Percentiles rank a stretch among this genome's conserved stretches.
These are phyloP conservation scores for Eupithecia subumbrata DNA, from an alignment of 2,888 invertebrate species.

Conservation along the genomic window DNA sequence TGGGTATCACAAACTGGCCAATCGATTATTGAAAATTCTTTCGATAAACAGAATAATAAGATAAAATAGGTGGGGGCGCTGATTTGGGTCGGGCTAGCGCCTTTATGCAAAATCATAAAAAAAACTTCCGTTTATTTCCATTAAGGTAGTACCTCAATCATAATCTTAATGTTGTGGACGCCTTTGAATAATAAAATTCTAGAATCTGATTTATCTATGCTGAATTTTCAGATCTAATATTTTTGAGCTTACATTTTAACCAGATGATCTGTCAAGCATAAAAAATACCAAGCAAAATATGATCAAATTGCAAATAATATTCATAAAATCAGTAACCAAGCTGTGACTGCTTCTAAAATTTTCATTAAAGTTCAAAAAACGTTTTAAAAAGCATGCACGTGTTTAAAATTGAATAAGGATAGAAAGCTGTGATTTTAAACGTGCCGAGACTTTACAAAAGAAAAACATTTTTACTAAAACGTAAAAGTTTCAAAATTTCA, in stretches of 20 bases:
- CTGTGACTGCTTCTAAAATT: not conserved
- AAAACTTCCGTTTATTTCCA: too few species aligned
- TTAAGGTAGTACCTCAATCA: too few species aligned
- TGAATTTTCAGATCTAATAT: not conserved
- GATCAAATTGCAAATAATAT: not conserved
- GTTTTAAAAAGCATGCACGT: slow-evolving; percentile 1
- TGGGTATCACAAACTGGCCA: too few species aligned
- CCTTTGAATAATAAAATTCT: too few species aligned
- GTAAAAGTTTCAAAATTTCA: slow-evolving; percentile 15
- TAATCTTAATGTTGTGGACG: too few species aligned
- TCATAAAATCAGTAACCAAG: slow-evolving; percentile 1
- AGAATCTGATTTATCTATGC: not conserved
- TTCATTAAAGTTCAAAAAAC: slow-evolving; percentile 6
- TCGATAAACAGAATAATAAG: too few species aligned
- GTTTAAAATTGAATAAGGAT: slow-evolving; percentile 6
- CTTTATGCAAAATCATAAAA: too few species aligned
- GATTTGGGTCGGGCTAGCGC: too few species aligned
- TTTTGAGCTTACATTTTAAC: not conserved
- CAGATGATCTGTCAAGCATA: not conserved
- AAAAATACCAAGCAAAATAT: not conserved
- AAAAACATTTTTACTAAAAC: slow-evolving; percentile 9
- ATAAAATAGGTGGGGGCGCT: too few species aligned
- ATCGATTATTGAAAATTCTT: too few species aligned
- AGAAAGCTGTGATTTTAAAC: slow-evolving; percentile 7
- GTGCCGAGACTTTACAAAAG: slow-evolving; percentile 9